A percentile compares a stretch with the other conserved stretches of the same genome.
Evolutionary conservation across 53 echinoderm and acorn worm genomes (phyloP).

Genomic region (Antedon mediterranea): DNA sequence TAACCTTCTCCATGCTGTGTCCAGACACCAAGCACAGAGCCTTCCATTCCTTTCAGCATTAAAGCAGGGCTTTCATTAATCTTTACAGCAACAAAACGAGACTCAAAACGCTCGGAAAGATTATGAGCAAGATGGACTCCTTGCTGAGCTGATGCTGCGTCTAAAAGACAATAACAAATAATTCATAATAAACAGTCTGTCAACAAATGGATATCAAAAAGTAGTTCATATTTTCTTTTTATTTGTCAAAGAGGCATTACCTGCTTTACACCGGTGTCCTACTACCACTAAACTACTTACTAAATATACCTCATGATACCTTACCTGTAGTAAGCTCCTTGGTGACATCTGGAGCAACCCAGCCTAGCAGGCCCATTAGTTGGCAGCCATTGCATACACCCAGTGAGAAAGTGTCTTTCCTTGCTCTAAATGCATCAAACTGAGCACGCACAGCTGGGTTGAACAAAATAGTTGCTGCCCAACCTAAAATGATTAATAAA

Average conservation of each 20-base stretch:
- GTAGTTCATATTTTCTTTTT: too few relatives aligned
- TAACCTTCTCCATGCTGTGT: slow-evolving; percentile 92
- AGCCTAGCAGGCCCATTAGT: slow-evolving; percentile 91
- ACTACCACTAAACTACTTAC: too few relatives aligned
- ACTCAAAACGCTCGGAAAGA: slow-evolving; percentile 75
- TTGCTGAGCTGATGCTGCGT: slow-evolving; percentile 37
- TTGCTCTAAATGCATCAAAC: slow-evolving; percentile 82
- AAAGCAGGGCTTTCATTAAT: slow-evolving; percentile 53
- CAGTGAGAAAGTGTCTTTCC: slow-evolving; percentile 80
- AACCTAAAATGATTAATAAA: slow-evolving; percentile 33
- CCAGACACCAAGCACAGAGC: slow-evolving; percentile 80
- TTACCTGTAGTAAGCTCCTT: neutral
- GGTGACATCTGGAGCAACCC: slow-evolving; percentile 61
- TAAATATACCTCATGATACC: too few relatives aligned
- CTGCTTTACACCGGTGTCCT: too few relatives aligned
- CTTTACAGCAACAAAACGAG: slow-evolving; percentile 68
- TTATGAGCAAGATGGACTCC: slow-evolving; percentile 74
- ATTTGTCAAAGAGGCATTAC: too few relatives aligned
- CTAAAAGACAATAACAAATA: neutral
- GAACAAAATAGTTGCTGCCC: slow-evolving; percentile 88
- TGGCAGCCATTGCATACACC: slow-evolving; percentile 97
- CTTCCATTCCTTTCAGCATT: slow-evolving; percentile 87
- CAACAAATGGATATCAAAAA: too few relatives aligned
- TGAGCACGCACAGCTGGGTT: slow-evolving; percentile 63
- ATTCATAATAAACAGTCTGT: too few relatives aligned